These are phyloP conservation scores for Xanthia togata DNA, from an alignment of 2,888 invertebrate genomes.

Conservation along the genomic window DNA sequence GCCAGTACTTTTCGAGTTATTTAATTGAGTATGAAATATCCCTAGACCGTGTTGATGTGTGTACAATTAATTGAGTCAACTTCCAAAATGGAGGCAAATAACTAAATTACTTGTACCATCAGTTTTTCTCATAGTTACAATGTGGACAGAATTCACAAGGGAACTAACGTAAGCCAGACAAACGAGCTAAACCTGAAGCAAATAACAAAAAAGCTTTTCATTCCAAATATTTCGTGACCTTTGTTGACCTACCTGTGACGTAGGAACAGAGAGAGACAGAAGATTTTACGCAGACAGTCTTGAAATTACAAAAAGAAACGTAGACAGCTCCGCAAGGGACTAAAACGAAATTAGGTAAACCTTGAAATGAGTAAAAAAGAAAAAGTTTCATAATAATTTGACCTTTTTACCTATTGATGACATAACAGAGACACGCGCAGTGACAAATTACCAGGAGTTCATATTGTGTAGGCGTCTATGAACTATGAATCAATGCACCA, in stretches of 20 bases:
- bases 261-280: slow-evolving; percentile 45
- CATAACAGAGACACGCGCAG: slow-evolving; percentile 12
- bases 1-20: too few relatives aligned
- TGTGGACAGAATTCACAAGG: slow-evolving; percentile 16
- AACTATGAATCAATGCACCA: slow-evolving; percentile 59
- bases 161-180: slow-evolving; percentile 21
- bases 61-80: not conserved
- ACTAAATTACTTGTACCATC: not conserved
- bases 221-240: slow-evolving; percentile 60
- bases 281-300: slow-evolving; percentile 42
- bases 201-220: slow-evolving; percentile 45
- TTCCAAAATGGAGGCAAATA: not conserved
- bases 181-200: slow-evolving; percentile 21
- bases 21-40: too few relatives aligned
- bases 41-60: too few relatives aligned
- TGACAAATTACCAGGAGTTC: slow-evolving; percentile 39
- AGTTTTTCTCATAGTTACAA: not conserved
- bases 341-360: slow-evolving; percentile 35
- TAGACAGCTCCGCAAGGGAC: slow-evolving; percentile 34
- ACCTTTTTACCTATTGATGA: slow-evolving; percentile 23
- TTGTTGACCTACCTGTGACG: slow-evolving; percentile 66
- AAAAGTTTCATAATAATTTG: slow-evolving; percentile 5
- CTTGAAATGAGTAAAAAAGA: slow-evolving; percentile 30
- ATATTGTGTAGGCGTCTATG: slow-evolving; percentile 43
- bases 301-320: slow-evolving; percentile 48